phyloP scores from a whole-genome alignment of 1,140 invertebrate genomes.

The Stegodyphus mimosarum region DNA sequence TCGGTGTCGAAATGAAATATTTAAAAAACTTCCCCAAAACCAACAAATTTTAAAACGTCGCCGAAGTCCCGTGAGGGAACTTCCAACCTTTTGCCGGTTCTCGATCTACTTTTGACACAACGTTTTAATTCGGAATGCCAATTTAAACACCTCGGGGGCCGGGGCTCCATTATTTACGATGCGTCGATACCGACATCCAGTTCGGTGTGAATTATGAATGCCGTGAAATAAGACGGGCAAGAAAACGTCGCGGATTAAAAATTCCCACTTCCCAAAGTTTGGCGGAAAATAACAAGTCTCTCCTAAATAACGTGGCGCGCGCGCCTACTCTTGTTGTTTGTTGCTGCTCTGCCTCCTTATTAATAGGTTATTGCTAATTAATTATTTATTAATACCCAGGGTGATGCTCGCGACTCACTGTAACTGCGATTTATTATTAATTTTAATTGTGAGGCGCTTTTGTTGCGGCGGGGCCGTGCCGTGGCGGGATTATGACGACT shows the following conservation, averaged over 20 bases:
- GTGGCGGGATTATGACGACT: constrained; percentile 43
- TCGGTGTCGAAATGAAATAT: constrained; percentile 26
- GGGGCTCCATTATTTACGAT: constrained; percentile 29
- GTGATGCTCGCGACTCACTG: constrained; percentile 41
- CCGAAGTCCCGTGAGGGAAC: neutral
- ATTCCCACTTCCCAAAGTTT: constrained; percentile 47
- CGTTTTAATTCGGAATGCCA: constrained; percentile 41
- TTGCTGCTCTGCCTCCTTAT: constrained; percentile 27
- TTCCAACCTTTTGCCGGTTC: neutral
- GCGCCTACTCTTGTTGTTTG: constrained; percentile 22
- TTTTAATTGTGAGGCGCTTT: constrained; percentile 58
- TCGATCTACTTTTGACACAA: constrained; percentile 3
- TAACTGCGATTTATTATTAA: constrained; percentile 60
- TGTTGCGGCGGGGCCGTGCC: constrained; percentile 29
- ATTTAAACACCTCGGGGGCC: constrained; percentile 53
- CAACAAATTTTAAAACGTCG: neutral
- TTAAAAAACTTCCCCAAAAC: constrained; percentile 18
- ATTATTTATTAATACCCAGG: constrained; percentile 60
- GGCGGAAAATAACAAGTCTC: constrained; percentile 50
- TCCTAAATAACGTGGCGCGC: constrained; percentile 36
- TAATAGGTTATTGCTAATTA: constrained; percentile 61
- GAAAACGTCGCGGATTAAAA: constrained; percentile 55
- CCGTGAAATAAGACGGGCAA: constrained; percentile 27
- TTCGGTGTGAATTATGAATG: constrained; percentile 54
- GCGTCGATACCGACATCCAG: constrained; percentile 47